phyloP scores from a whole-genome alignment of 2,113 vertebrate genomes.

The Dryoscopus gambensis region DNA sequence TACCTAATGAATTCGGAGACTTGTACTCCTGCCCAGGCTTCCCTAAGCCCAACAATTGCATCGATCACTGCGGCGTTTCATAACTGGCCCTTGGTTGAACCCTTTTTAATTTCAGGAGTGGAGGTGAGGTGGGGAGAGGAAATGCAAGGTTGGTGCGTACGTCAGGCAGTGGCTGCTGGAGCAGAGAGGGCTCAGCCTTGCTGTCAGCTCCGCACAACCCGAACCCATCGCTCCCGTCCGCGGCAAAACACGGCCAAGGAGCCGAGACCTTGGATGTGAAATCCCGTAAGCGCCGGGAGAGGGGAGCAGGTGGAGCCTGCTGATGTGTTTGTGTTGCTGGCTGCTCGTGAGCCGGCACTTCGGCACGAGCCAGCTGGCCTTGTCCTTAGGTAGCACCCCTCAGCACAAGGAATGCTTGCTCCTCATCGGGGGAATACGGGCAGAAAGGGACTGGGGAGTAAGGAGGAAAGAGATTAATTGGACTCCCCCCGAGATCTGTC shows the following conservation, averaged over 20 bases:
- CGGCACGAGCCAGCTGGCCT: not conserved
- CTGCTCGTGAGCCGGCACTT: not conserved
- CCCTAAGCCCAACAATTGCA: not conserved
- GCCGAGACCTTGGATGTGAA: not conserved
- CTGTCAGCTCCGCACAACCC: not conserved
- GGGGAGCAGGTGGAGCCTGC: not conserved
- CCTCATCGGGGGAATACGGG: fast-evolving
- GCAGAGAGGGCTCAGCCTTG: not conserved
- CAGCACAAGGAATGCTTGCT: not conserved
- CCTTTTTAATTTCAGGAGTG: not conserved
- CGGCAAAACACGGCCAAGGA: not conserved
- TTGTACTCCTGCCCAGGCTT: not conserved
- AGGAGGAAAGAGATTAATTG: not conserved
- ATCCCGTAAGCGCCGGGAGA: not conserved
- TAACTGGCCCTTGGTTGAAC: not conserved
- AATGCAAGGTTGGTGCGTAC: not conserved
- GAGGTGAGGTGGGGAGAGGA: not conserved
- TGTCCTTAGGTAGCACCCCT: not conserved
- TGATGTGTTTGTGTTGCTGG: not conserved
- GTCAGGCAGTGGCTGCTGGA: not conserved
- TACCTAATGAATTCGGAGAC: not conserved
- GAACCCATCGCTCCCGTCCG: fast-evolving
- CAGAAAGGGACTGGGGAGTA: fast-evolving
- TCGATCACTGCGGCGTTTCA: not conserved
- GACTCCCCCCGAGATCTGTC: not conserved